These are phyloP conservation scores for Mus spicilegus DNA, from an alignment of 2,113 vertebrate genomes.

Conservation along the genomic window DNA sequence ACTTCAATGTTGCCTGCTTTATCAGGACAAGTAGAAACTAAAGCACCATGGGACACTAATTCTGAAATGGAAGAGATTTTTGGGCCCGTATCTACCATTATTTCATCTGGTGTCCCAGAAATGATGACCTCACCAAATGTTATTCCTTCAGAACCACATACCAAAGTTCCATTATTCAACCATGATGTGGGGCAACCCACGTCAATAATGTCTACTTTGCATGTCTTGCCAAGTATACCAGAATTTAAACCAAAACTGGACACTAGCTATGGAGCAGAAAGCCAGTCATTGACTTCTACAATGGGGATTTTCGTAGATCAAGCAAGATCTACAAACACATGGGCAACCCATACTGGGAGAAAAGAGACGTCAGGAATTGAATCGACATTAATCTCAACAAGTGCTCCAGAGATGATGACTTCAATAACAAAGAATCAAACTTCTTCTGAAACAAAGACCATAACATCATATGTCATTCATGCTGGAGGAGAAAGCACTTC, in stretches of 20 bases:
- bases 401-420: not conserved
- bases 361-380: not conserved
- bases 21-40: not conserved
- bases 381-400: fast-evolving
- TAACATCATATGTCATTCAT: not conserved
- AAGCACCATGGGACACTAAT: not conserved
- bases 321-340: not conserved
- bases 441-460: not conserved
- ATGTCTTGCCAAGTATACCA: not conserved
- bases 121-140: too few relatives aligned
- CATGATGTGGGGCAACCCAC: fast-evolving
- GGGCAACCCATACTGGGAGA: not conserved
- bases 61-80: not conserved
- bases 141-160: not conserved
- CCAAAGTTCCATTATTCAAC: not conserved
- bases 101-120: not conserved
- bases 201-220: not conserved
- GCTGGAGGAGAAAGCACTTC: not conserved
- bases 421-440: too few relatives aligned
- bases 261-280: not conserved
- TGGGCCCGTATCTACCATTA: fast-evolving
- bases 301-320: not conserved
- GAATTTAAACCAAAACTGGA: not conserved
- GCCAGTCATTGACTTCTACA: fast-evolving
- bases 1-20: too few relatives aligned